These are phyloP conservation scores for Drosophila subsilvestris DNA, from an alignment of 2,888 invertebrate species.

Conservation along the genomic window DNA sequence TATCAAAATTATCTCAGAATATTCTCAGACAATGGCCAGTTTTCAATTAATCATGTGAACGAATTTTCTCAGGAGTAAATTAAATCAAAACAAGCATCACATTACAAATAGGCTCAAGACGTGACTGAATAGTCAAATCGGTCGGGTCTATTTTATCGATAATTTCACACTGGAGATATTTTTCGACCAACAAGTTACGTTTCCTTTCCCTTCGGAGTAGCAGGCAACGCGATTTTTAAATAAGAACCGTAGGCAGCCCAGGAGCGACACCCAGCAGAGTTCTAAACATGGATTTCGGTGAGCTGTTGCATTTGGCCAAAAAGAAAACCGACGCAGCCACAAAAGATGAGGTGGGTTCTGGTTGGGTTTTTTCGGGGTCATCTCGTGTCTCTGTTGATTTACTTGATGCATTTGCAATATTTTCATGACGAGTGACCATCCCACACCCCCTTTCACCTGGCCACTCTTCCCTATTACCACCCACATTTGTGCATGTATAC, in stretches of 20 bases:
- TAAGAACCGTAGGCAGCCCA: neutral
- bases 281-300: constrained; percentile 86
- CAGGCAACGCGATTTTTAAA: neutral
- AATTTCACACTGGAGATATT: neutral
- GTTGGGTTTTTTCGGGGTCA: constrained; percentile 3
- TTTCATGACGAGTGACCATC: neutral
- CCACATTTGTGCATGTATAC: neutral
- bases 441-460: neutral
- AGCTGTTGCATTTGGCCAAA: constrained; percentile 87
- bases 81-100: too few relatives aligned
- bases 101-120: too few relatives aligned
- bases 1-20: too few relatives aligned
- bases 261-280: neutral
- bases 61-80: too few relatives aligned
- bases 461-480: neutral
- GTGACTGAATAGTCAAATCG: too few relatives aligned
- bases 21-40: too few relatives aligned
- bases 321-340: constrained; percentile 85
- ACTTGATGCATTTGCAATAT: constrained; percentile 1
- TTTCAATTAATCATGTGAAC: too few relatives aligned
- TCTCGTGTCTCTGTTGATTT: neutral
- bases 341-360: constrained; percentile 79
- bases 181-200: constrained; percentile 42
- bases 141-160: too few relatives aligned
- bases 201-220: neutral